Evolutionary conservation across 1,140 invertebrate genomes (phyloP).

Genomic region (Heliconius melpomene): DNA sequence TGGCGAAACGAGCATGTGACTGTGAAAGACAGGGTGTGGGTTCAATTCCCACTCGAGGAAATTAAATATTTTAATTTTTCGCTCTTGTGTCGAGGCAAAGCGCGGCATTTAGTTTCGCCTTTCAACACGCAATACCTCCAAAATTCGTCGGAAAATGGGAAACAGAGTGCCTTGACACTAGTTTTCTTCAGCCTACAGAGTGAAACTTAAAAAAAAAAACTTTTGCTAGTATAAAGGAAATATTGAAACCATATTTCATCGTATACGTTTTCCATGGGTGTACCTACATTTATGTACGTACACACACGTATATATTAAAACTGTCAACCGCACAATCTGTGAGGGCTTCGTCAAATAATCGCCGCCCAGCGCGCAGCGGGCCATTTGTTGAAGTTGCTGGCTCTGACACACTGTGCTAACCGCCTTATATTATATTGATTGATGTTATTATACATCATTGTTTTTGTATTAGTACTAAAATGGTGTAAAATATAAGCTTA

Average conservation of each 20-base stretch:
- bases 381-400: conserved; percentile 43
- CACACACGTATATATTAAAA: conserved; percentile 18
- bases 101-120: too few relatives aligned
- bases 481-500: background rate
- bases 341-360: conserved; percentile 43
- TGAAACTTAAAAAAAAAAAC: background rate
- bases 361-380: conserved; percentile 35
- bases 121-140: too few relatives aligned
- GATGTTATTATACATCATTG: conserved; percentile 1
- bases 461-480: background rate
- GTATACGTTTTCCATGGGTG: background rate
- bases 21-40: too few relatives aligned
- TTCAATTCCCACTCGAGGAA: too few relatives aligned
- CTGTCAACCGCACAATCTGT: conserved; percentile 39
- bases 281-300: background rate
- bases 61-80: too few relatives aligned
- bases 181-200: background rate
- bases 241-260: conserved; percentile 18
- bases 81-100: too few relatives aligned
- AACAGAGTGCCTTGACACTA: too few relatives aligned
- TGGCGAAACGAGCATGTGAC: too few relatives aligned
- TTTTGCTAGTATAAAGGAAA: background rate
- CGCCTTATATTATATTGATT: conserved; percentile 26
- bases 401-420: conserved; percentile 39
- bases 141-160: too few relatives aligned